A percentile compares a stretch with the other conserved stretches of the same genome.
Evolutionary conservation across 2,888 invertebrate genomes (phyloP).

Genomic region (Omphaloscelis lunosa): DNA sequence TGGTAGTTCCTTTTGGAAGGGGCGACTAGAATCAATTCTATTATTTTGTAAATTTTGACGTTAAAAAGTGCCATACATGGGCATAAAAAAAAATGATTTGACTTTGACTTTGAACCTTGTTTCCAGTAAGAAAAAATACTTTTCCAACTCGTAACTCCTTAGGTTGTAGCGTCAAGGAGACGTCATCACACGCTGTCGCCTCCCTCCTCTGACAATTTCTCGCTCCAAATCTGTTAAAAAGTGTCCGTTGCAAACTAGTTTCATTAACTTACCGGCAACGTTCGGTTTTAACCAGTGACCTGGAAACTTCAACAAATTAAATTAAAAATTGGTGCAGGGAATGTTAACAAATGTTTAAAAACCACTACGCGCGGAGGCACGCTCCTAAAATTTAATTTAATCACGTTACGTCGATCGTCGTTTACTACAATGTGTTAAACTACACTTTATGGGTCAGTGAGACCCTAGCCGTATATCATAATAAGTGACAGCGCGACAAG

Average conservation of each 20-base stretch:
- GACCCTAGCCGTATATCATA: conserved; percentile 40
- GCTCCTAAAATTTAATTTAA: conserved; percentile 32
- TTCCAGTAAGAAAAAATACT: not conserved
- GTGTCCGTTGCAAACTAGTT: conserved; percentile 46
- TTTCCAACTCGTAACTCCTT: conserved; percentile 14
- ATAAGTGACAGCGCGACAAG: conserved; percentile 41
- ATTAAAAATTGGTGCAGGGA: conserved; percentile 42
- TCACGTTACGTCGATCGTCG: conserved; percentile 29
- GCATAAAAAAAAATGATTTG: too few relatives aligned
- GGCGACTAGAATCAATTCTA: too few relatives aligned
- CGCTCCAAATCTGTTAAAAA: conserved; percentile 51
- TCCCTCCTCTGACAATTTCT: conserved; percentile 38
- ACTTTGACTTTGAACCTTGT: too few relatives aligned
- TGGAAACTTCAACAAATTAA: conserved; percentile 46
- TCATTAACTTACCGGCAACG: conserved; percentile 44
- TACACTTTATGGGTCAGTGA: conserved; percentile 18
- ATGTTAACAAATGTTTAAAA: conserved; percentile 48
- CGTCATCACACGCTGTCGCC: conserved; percentile 43
- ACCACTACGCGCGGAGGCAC: conserved; percentile 16
- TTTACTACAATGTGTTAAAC: conserved; percentile 29
- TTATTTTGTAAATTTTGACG: too few relatives aligned
- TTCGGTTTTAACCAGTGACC: conserved; percentile 34
- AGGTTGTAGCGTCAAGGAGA: conserved; percentile 29
- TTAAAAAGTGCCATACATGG: too few relatives aligned
- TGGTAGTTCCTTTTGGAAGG: too few relatives aligned